Base-by-base conservation (phyloP, 2,113 vertebrate genomes). In the Rhombomys opimus region DNA sequence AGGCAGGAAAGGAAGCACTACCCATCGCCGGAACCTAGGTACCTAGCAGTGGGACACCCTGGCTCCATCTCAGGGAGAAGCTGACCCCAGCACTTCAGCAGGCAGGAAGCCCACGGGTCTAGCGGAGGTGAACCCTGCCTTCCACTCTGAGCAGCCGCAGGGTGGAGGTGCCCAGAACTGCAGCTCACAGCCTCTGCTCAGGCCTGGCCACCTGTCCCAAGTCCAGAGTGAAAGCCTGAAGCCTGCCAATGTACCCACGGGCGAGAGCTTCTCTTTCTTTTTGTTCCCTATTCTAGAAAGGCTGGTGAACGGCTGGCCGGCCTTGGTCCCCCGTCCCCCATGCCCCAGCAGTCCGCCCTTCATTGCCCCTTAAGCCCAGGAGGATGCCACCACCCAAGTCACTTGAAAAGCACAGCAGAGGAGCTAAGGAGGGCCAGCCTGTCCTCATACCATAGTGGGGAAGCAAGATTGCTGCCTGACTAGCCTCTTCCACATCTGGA, bases 201-300 rank as follows among this genome's bases (percentile, higher is more conserved):
- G 89, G 96, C 95, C 97, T n/a, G 90, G 91, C 92, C 90, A 87
- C 91, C 81, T 91, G 97, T 94, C 84, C 96, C 90, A 93, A 97
- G 95, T 92, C 92, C 90, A 91, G 93, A 20, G 86, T 86, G 96
- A 82, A 89, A 97, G 98, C 96, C 76, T 72, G 91, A 32, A 32
- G 68, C 88, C 97, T 96, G 96, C 94, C 87, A 92, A 95, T 90
- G 92, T 61, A 89, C 90, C 32, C 25, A 14, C 38, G 84, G 61
- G 84, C 80, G 61, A 52, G 67, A 18, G 81, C 90, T 95, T 75
- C 89, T 20, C 54, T 50, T 13, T 14, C 50, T 7, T 68, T 93
- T 94, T 85, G 93, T 78, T 78, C 90, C 87, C 88, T 52, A 15
- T 89, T 84, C 68, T 22, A 22, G 80, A n/a, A 61, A 38, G 13